Percentiles rank a stretch among this genome's conserved stretches.
Evolutionary conservation across 2,113 vertebrate species (phyloP).

Genomic region (Psammodynastes pulverulentus): DNA sequence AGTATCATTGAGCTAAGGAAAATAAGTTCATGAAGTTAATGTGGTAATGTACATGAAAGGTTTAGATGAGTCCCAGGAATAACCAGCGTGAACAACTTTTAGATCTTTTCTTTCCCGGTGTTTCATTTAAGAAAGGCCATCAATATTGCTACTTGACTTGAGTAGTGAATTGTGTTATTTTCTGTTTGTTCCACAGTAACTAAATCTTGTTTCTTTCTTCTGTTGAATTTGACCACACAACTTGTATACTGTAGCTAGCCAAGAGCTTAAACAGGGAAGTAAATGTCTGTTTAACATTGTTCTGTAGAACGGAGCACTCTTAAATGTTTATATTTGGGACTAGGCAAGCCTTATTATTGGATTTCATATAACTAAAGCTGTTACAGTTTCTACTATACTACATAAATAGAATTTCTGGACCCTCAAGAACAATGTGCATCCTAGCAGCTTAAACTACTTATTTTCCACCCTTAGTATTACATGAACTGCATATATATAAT

Average conservation of each 20-base stretch:
- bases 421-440: background rate
- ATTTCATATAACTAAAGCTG: background rate
- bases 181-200: background rate
- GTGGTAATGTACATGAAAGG: background rate
- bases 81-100: background rate
- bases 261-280: background rate
- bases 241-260: background rate
- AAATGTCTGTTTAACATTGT: background rate
- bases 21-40: background rate
- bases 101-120: background rate
- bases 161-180: rapidly evolving
- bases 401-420: background rate
- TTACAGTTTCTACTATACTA: background rate
- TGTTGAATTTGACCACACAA: background rate
- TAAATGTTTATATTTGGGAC: background rate
- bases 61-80: background rate
- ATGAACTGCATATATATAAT: background rate
- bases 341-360: background rate
- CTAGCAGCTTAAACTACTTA: background rate
- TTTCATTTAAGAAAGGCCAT: rapidly evolving
- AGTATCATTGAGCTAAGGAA: rapidly evolving
- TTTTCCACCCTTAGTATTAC: background rate
- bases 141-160: background rate
- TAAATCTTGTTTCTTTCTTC: background rate
- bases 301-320: background rate